phyloP scores from a whole-genome alignment of 2,113 vertebrate genomes.

The Osmerus mordax region DNA sequence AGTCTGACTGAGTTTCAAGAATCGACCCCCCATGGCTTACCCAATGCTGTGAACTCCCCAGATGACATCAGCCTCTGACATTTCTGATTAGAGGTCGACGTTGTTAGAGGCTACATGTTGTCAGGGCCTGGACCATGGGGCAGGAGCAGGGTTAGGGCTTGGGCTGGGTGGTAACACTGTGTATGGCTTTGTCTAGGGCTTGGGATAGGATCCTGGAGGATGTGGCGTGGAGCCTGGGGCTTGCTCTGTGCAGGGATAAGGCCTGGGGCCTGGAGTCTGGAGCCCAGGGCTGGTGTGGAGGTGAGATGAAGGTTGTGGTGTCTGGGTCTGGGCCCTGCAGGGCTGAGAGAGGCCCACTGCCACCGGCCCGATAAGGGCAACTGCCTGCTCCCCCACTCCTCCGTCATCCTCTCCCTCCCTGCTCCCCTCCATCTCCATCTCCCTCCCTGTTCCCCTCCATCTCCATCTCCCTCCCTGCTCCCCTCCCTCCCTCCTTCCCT shows the following conservation, averaged over 20 bases:
- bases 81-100: constrained; percentile 46
- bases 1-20: constrained; percentile 50
- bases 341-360: constrained; percentile 30
- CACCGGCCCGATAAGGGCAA: constrained; percentile 17
- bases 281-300: too few species aligned
- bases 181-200: not conserved
- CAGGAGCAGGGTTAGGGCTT: too few species aligned
- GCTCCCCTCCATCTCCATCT: not conserved
- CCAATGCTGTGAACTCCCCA: constrained; percentile 7
- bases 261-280: not conserved
- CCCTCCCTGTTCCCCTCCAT: not conserved
- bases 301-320: constrained; percentile 12
- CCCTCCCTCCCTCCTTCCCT: not conserved
- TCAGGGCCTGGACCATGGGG: too few species aligned
- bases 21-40: constrained; percentile 35
- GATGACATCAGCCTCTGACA: constrained; percentile 37
- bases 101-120: constrained; percentile 40
- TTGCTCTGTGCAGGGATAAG: not conserved
- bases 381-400: not conserved
- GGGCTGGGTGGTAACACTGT: not conserved
- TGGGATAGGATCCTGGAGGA: constrained; percentile 7
- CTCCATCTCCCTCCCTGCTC: not conserved
- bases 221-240: not conserved
- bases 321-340: constrained; percentile 16
- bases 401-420: not conserved